Percentiles rank a stretch among this genome's conserved stretches.
Conservation (phyloP, 1,140 invertebrate genomes). For the Drosophila burlai region DNA sequence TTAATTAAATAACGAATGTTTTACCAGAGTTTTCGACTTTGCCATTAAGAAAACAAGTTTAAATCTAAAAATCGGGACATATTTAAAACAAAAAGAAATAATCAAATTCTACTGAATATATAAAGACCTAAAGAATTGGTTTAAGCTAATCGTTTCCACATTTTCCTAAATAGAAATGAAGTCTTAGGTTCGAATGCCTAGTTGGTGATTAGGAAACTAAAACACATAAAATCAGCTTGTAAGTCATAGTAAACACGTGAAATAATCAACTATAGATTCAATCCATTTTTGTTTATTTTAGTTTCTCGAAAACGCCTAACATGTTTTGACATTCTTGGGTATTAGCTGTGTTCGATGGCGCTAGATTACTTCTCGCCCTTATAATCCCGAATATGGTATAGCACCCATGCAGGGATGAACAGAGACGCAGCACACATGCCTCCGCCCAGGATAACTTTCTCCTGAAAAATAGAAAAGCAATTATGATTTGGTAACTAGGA, state of each 20-base stretch:
- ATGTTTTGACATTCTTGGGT: constrained; percentile 47
- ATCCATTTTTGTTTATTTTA: constrained; percentile 41
- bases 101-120: no score
- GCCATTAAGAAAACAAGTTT: no score
- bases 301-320: constrained; percentile 48
- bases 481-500: not conserved
- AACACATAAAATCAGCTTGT: not conserved
- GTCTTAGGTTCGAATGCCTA: no score
- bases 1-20: no score
- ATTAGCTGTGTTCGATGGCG: constrained; percentile 46
- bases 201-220: not conserved
- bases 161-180: no score
- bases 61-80: no score
- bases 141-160: no score
- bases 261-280: constrained; percentile 2
- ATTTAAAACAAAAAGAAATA: no score
- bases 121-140: no score
- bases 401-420: constrained; percentile 80
- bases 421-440: constrained; percentile 75
- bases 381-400: constrained; percentile 82
- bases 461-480: constrained; percentile 54
- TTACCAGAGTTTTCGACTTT: no score
- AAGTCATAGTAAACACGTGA: not conserved
- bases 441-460: constrained; percentile 78
- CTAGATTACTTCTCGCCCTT: constrained; percentile 73